Evolutionary conservation across 2,888 invertebrate genomes (phyloP), one percentile per base, ranked within the genome.

Genomic region (Mongoloraphidia duomilia): DNA sequence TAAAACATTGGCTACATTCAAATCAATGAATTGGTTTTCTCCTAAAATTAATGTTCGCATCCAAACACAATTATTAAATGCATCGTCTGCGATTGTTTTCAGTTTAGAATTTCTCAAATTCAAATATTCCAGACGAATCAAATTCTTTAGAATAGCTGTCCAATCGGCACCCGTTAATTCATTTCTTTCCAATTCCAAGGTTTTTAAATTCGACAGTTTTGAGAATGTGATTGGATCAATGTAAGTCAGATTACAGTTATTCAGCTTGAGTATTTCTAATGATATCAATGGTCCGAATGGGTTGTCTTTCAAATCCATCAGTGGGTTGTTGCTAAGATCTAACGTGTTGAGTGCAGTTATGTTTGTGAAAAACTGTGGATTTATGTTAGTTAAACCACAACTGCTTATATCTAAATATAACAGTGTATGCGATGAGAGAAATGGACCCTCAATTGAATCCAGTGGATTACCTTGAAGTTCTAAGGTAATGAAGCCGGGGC

Each of bases 381-480:
- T 78, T 57, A 83, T 70, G 41, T 61, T 62, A 13, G 71, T 69
- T 34, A 84, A 66, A 45, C 75, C 75, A 63, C 82, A 82, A 49
- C 72, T 73, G 63, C 77, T 81, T 57, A 83, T 71, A 61, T 83
- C 82, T 51, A 84, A 69, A 59, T 78, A 81, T 55, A 80, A 75
- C 44, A 84, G 67, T 1, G 82, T 79, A 50, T 74, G 71, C 37
- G 80, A 80, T 49, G 76, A 70, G 33, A 84, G 63, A 59, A 84
- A 81, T 3, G 77, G 73, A 5, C 79, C 82, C n/a, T 76, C 74
- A 3, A 80, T 74, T 47, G 68, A 63, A 49, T 70, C 69, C 53
- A 82, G 63, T 1, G 79, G 80, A 61, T 84, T 84, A 57, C 78
- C 76, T 62, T 82, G 80, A 6, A 84, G 70, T 60, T 83, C 82